Evolutionary conservation across 2,888 invertebrate species (phyloP), one percentile per base, ranked within the genome.

Genomic region (Nomada fucata): DNA sequence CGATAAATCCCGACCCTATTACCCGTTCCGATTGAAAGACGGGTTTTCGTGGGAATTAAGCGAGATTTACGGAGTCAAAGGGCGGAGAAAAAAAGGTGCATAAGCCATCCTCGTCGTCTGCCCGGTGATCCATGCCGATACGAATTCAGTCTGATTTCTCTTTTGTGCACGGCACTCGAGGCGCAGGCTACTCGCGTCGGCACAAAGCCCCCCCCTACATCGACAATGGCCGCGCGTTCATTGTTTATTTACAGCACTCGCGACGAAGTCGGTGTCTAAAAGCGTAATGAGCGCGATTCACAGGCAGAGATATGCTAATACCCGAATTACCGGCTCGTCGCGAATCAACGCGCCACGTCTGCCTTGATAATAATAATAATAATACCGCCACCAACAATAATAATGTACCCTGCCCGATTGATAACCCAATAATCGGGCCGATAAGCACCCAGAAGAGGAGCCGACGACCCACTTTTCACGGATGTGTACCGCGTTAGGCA

Each of bases 391-490:
- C 23, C 1, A 44, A 7, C 11, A 36, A 15, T 10, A 36, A 53
- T 26, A 23, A 11, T 23, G 10, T 10, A 15, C 47, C 23, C 36
- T 47, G 18, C 52, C 9, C 36, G 47, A 15, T 29, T 44, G 76
- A 79, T 47, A 47, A 13, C 11, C 47, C 15, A 15, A 13, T 47
- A 11, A 15, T 1, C 47, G 15, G 47, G 11, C 47, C 15, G 47
- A 47, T 47, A 47, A 71, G 29, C 20, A 15, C 0, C 5, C 42
- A 23, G 26, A 18, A 57, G 29, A 60, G 13, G 63, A 78, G 36
- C 36, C 60, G 80, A 79, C 60, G 80, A 79, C 79, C 82, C 67
- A 75, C 82, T 82, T 82, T 82, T 71, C 26, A 59, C 23, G 23
- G 11, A 61, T 67, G n/a, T 61, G 44, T 26, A 26, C 57, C 63